Percentiles rank a stretch among this genome's conserved stretches.
phyloP scores from a whole-genome alignment of 2,797 vertebrate species.

The Phoeniculus purpureus region DNA sequence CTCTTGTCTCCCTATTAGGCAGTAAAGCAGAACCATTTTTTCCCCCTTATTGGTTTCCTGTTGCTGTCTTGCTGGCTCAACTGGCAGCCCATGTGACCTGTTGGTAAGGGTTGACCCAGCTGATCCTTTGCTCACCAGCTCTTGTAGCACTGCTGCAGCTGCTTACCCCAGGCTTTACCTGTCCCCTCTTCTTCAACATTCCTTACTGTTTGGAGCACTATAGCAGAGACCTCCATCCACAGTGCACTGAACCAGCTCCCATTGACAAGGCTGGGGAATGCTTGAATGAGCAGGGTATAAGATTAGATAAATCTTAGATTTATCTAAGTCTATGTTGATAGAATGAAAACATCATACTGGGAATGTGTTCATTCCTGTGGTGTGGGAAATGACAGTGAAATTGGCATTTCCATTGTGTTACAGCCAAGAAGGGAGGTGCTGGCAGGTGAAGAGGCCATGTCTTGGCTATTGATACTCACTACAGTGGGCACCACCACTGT shows the following conservation, averaged over 20 bases:
- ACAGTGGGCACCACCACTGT: not conserved
- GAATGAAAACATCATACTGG: not conserved
- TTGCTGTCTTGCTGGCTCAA: not conserved
- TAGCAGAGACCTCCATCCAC: not conserved
- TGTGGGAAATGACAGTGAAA: not conserved
- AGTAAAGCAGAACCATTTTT: constrained; percentile 10
- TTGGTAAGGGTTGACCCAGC: not conserved
- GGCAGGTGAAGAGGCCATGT: not conserved
- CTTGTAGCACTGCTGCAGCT: not conserved
- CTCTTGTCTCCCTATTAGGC: constrained; percentile 37
- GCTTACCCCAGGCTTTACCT: not conserved
- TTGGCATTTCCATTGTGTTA: not conserved
- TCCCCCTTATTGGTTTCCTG: not conserved
- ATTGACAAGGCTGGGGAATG: not conserved
- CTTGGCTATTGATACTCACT: not conserved
- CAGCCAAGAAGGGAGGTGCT: not conserved
- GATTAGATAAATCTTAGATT: not conserved
- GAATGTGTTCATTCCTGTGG: not conserved
- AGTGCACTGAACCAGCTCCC: not conserved
- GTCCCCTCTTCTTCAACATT: not conserved
- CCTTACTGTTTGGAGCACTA: not conserved
- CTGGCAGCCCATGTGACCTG: not conserved
- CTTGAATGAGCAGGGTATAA: not conserved
- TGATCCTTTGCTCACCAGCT: not conserved
- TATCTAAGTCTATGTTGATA: not conserved